These are phyloP conservation scores for Psilopsiagon aurifrons DNA, from an alignment of 2,113 vertebrate genomes.

Conservation along the genomic window DNA sequence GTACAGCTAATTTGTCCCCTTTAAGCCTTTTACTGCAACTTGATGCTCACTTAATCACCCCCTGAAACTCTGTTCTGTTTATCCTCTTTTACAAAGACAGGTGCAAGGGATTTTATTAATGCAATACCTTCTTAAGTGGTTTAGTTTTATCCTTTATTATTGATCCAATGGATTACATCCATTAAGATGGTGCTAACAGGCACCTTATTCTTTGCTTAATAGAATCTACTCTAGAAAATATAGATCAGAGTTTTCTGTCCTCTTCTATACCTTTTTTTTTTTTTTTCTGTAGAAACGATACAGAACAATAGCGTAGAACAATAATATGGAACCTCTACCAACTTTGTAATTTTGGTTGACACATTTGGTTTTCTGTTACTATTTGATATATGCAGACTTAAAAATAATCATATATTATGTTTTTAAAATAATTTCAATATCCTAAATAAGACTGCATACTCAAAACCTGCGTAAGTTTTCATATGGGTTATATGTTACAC, in stretches of 20 bases:
- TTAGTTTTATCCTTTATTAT: slow-evolving; percentile 62
- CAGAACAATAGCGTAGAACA: background rate
- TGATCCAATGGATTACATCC: slow-evolving; percentile 59
- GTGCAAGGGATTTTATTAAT: slow-evolving; percentile 53
- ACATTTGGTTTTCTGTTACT: background rate
- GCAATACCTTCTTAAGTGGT: slow-evolving; percentile 54
- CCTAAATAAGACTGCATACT: background rate
- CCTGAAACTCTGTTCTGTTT: slow-evolving; percentile 52
- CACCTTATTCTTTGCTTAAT: slow-evolving; percentile 25
- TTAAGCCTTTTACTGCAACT: slow-evolving; percentile 49
- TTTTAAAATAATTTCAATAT: background rate
- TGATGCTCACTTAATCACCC: slow-evolving; percentile 60
- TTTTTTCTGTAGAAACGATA: background rate
- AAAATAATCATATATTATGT: background rate
- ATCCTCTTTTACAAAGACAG: slow-evolving; percentile 50
- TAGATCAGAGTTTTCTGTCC: background rate
- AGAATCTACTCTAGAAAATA: background rate
- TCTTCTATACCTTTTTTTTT: background rate
- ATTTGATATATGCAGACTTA: background rate
- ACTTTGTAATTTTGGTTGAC: background rate
- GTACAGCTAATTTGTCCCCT: slow-evolving; percentile 51
- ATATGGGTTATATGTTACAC: background rate
- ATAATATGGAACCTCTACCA: background rate
- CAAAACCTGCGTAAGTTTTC: background rate
- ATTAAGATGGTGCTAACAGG: slow-evolving; percentile 3